A percentile compares a stretch with the other conserved stretches of the same genome.
phyloP scores from a whole-genome alignment of 2,113 vertebrate genomes.

The Dipodomys spectabilis region DNA sequence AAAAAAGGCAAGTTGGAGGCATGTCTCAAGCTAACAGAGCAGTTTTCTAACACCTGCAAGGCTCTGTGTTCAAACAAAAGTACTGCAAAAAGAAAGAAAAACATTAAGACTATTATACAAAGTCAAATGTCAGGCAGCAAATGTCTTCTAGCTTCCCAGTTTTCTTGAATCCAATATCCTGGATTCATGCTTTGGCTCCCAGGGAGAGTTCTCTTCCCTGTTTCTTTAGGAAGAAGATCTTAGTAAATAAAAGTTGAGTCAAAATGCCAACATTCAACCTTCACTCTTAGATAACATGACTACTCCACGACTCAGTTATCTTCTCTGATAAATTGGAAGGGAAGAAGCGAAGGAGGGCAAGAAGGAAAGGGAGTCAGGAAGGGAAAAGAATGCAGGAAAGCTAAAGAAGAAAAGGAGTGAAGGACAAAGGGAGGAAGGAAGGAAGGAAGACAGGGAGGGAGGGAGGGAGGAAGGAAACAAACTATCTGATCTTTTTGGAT shows the following conservation, averaged over 20 bases:
- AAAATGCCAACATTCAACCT: not conserved
- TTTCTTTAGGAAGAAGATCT: not conserved
- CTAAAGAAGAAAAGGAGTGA: too few species aligned
- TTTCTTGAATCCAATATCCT: not conserved
- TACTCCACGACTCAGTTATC: not conserved
- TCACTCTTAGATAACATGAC: not conserved
- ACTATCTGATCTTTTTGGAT: not conserved
- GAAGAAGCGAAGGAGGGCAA: too few species aligned
- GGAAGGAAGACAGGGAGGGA: not conserved
- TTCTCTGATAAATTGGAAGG: not conserved
- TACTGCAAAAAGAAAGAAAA: not conserved
- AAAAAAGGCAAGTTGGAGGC: not conserved
- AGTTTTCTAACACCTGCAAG: too few species aligned
- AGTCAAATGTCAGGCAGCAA: not conserved
- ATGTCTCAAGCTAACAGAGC: too few species aligned
- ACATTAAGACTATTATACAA: not conserved
- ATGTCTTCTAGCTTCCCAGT: not conserved
- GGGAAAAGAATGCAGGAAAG: not conserved
- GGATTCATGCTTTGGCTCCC: not conserved
- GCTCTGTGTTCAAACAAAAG: not conserved
- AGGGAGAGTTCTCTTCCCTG: not conserved
- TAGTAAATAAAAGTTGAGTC: not conserved
- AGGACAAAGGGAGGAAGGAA: not conserved
- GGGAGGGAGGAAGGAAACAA: not conserved
- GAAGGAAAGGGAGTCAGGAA: not conserved